These are phyloP conservation scores for Dasysyrphus tricinctus DNA, from an alignment of 2,888 invertebrate genomes.

Conservation along the genomic window DNA sequence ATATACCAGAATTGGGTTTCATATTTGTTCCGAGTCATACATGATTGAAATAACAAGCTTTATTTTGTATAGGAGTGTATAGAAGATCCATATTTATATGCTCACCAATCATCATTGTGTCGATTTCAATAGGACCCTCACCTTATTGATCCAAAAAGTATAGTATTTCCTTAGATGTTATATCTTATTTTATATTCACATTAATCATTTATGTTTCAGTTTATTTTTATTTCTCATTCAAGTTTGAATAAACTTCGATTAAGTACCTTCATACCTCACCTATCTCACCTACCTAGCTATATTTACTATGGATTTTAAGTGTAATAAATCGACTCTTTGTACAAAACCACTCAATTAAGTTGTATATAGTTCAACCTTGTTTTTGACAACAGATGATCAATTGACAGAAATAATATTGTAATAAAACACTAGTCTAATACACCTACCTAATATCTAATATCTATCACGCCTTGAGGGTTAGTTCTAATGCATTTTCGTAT, in stretches of 20 bases:
- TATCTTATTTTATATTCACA: not conserved
- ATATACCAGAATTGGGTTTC: no score
- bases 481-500: slow-evolving; percentile 52
- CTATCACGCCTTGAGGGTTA: slow-evolving; percentile 36
- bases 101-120: no score
- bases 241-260: not conserved
- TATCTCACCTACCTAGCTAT: not conserved
- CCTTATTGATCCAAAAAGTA: no score
- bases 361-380: slow-evolving; percentile 40
- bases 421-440: slow-evolving; percentile 57
- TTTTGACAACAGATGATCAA: slow-evolving; percentile 64
- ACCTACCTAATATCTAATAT: slow-evolving; percentile 37
- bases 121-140: no score
- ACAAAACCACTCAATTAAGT: slow-evolving; percentile 55
- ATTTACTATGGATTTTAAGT: slow-evolving; percentile 11
- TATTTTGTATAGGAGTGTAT: no score
- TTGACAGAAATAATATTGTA: slow-evolving; percentile 65
- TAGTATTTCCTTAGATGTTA: no score
- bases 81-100: no score
- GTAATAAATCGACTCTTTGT: slow-evolving; percentile 5
- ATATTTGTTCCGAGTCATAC: no score
- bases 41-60: no score
- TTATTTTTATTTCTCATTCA: not conserved
- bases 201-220: no score
- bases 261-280: no score